A percentile compares a stretch with the other conserved stretches of the same genome.
Conservation (phyloP, 2,113 vertebrate genomes). For the Heterotis niloticus region DNA sequence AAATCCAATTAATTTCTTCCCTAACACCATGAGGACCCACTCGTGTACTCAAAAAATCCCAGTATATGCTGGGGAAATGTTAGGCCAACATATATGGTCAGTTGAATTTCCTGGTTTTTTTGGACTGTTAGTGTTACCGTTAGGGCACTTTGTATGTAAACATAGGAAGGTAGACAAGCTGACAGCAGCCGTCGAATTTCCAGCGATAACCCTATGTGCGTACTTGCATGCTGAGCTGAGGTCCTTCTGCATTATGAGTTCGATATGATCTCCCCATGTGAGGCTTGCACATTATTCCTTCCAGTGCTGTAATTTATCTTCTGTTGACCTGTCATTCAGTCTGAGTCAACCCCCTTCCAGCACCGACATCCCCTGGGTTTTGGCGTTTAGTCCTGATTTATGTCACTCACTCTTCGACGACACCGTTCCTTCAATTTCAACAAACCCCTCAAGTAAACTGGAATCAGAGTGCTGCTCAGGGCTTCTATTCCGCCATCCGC, state of each 20-base stretch:
- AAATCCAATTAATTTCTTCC: neutral
- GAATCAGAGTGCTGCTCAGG: too few relatives aligned
- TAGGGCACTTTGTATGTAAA: too few relatives aligned
- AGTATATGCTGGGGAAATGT: neutral
- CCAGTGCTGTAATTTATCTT: neutral
- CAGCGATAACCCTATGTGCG: neutral
- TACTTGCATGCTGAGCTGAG: neutral
- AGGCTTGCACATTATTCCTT: neutral
- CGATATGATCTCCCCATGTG: neutral
- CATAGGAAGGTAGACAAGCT: neutral
- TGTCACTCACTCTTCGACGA: neutral
- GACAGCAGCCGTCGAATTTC: neutral
- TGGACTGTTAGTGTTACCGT: neutral
- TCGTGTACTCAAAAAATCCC: neutral
- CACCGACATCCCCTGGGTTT: neutral
- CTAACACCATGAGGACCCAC: neutral
- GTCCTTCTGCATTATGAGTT: neutral
- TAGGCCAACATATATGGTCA: neutral
- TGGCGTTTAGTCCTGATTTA: neutral
- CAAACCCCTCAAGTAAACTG: neutral
- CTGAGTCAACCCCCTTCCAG: neutral
- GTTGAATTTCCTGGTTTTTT: too few relatives aligned
- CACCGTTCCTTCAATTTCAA: neutral
- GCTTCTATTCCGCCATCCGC: neutral
- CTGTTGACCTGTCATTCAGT: conserved; percentile 4